Evolutionary conservation across 1,140 invertebrate genomes (phyloP), one percentile per base, ranked within the genome.

Genomic region (Heterodera carotae): DNA sequence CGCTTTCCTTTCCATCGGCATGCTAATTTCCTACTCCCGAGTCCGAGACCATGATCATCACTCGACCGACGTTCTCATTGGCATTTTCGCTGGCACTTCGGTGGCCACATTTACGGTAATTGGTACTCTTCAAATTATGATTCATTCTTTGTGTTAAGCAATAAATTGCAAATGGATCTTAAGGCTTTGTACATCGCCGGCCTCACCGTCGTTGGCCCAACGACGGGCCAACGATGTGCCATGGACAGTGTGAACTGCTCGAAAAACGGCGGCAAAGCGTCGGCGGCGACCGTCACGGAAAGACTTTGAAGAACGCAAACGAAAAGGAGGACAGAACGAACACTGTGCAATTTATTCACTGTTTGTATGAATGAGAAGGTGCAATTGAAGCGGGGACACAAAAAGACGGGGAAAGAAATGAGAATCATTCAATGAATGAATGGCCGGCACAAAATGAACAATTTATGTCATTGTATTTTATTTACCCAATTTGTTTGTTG

Each of bases 1-100:
- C 56, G 29, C 48, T 39, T n/a, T 79, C 29, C 33, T 78, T 53
- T 59, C 53, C 7, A 18, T 59, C 56, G 80, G 68, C 5, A 59
- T 81, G 66, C 72, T 59, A 7, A 81, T 93, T 2, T 92, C 92
- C 3, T 91, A 95, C 89, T 92, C 93, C 4, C 90, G 95, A 29
- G 91, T 98, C 27, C 93, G 93, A 0, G 93, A 97, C 90, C 94
- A 96, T 89, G 97, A 97, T 89, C 95, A 98, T 88, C 95, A 97
- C 86, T 96, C 94, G 93, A 94, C 93, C 87, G 92, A 93, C 87
- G 92, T 93, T 6, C 85, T 92, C 2, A 90, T 90, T 77, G 92
- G 92, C 4, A 89, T 89, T 18, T 70, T 90, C 36, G 88, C 92
- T 71, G 92, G 92, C 33, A 59, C 62, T 15, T 33, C 25, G n/a